Conservation (phyloP, 1,140 invertebrate species). For the Drosophila nikananu region DNA sequence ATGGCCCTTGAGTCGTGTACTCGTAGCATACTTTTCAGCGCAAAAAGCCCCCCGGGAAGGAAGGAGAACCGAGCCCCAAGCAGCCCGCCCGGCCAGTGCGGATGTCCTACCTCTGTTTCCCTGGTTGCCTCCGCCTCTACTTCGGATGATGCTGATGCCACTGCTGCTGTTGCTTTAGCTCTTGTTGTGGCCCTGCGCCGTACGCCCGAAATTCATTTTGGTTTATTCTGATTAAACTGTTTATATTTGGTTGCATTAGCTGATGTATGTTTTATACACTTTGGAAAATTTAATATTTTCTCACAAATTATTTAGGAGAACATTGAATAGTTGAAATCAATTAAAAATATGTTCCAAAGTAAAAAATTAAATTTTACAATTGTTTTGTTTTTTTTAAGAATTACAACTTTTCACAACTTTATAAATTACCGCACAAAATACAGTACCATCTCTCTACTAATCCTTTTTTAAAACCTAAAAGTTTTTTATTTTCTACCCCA, state of each 20-base stretch:
- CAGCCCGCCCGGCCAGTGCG: conserved; percentile 21
- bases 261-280: conserved; percentile 32
- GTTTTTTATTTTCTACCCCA: not conserved
- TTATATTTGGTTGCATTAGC: conserved; percentile 81
- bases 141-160: not conserved
- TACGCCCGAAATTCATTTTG: conserved; percentile 73
- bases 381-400: not conserved
- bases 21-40: conserved; percentile 75
- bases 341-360: not conserved
- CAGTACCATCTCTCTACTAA: not conserved
- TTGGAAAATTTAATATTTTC: not conserved
- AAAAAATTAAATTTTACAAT: not conserved
- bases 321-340: not conserved
- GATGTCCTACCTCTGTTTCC: conserved; percentile 32
- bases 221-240: conserved; percentile 83
- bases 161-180: conserved; percentile 12
- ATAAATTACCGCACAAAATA: not conserved
- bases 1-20: conserved; percentile 70
- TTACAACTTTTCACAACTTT: not conserved
- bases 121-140: conserved; percentile 1
- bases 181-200: conserved; percentile 28
- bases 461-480: not conserved
- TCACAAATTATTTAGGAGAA: not conserved
- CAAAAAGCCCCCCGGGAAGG: conserved; percentile 60
- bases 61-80: conserved; percentile 13